A percentile compares a stretch with the other conserved stretches of the same genome.
These are phyloP conservation scores for Entomyzon cyanotis DNA, from an alignment of 2,113 vertebrate genomes.

Conservation along the genomic window DNA sequence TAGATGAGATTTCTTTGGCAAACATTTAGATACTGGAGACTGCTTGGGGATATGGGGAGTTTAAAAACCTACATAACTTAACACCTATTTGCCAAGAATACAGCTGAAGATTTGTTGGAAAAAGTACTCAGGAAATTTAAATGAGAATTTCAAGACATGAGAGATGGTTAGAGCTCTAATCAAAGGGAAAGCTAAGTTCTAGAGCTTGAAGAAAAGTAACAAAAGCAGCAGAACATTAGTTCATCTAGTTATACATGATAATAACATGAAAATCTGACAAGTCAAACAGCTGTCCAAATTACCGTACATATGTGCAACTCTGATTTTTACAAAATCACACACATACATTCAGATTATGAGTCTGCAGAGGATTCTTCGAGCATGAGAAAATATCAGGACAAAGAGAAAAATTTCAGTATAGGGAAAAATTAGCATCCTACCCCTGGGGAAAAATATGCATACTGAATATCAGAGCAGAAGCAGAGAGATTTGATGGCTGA, in stretches of 20 bases:
- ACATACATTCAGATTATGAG: constrained; percentile 4
- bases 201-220: not conserved
- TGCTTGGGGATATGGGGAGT: not conserved
- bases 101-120: constrained; percentile 32
- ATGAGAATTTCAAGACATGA: constrained; percentile 57
- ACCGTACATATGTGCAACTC: constrained; percentile 16
- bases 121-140: constrained; percentile 52
- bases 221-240: constrained; percentile 30
- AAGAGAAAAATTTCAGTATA: not conserved
- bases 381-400: not conserved
- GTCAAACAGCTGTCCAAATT: constrained; percentile 60
- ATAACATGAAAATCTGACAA: constrained; percentile 45
- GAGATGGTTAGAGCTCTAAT: constrained; percentile 43
- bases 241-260: constrained; percentile 48
- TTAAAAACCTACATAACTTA: constrained; percentile 36
- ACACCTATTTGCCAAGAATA: constrained; percentile 20
- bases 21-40: not conserved
- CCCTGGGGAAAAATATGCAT: not conserved
- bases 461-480: not conserved
- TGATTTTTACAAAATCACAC: constrained; percentile 30
- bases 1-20: not conserved
- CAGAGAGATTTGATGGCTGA: not conserved
- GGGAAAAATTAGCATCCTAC: not conserved
- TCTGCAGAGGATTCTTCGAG: constrained; percentile 9
- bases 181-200: constrained; percentile 19